Base-by-base conservation (phyloP, 2,113 vertebrate species). In the Chitala chitala region DNA sequence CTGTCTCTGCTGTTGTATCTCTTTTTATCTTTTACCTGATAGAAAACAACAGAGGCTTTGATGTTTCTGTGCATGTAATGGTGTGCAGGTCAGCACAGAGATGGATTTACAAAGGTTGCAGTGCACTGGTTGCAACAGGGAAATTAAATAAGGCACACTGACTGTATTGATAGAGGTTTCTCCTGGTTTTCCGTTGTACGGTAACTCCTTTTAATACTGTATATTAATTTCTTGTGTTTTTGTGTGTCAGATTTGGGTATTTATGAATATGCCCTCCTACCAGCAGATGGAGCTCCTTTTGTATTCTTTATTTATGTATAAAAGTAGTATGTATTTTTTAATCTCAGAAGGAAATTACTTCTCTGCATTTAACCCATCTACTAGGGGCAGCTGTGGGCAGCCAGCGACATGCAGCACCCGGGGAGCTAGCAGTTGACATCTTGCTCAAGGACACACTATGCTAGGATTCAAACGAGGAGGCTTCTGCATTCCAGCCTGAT, bases 11-110 rank as follows among this genome's bases (percentile, higher is more conserved):
- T 74, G 15, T 53, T 48, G 31, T 40, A 40, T 72, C 42, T 48
- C 54, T 4, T 69, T 31, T 68, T 72, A 13, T n/a, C 31, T 74
- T 63, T 48, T 53, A 55, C 72, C 61, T 78, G 55, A 73, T 75
- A 72, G 61, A 22, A 71, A 72, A 72, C 69, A 72, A 13, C 69
- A 55, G 5, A 20, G 24, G 33, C 54, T 59, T 58, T 72, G 55
- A 72, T 72, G 55, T 59, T 26, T 59, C 48, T 12, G 38, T 10
- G 20, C 40, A 10, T 5, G 55, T 20, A 53, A 22, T 44, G 26
- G 5, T 44, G 24, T n/a, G 24, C 13, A 44, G 71, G n/a, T 72
- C 54, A 48, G 71, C 20, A 20, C 22, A 42, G 36, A 58, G 71
- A 59, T 29, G 17, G 42, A 1, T 53, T 70, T 53, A 53, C 29